Conservation (phyloP, 2,888 invertebrate genomes). For the Epirrhoe tristata region DNA sequence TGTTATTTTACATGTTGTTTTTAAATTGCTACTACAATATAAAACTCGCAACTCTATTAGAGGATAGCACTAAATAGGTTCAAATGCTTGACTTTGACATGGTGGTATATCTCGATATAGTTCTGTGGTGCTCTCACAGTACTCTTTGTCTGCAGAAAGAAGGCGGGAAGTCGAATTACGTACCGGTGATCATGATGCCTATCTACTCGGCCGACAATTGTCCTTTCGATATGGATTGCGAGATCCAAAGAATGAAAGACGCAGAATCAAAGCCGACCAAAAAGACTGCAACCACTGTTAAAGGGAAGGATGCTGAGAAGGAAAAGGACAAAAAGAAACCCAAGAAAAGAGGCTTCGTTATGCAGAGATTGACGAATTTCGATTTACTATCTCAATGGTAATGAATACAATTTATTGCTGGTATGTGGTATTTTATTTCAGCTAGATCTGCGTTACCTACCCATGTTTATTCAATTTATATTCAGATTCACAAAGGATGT, state of each 20-base stretch:
- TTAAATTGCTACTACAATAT: too few relatives aligned
- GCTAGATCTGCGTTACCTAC: too few relatives aligned
- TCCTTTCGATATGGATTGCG: constrained; percentile 74
- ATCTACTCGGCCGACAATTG: constrained; percentile 70
- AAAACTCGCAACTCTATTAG: too few relatives aligned
- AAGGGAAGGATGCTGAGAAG: constrained; percentile 50
- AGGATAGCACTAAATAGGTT: too few relatives aligned
- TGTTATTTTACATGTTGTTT: too few relatives aligned
- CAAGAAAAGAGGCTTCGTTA: constrained; percentile 67
- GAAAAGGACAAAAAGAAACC: constrained; percentile 61
- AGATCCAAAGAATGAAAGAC: constrained; percentile 64
- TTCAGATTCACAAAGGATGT: too few relatives aligned
- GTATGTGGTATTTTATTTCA: not conserved
- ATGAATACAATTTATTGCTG: constrained; percentile 1
- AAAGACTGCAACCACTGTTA: constrained; percentile 45
- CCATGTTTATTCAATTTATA: too few relatives aligned
- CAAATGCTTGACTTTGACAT: too few relatives aligned
- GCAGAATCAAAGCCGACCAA: constrained; percentile 53
- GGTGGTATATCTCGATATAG: too few relatives aligned
- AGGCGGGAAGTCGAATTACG: constrained; percentile 60
- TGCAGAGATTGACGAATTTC: constrained; percentile 74
- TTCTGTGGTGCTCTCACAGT: not conserved
- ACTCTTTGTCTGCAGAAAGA: constrained; percentile 48
- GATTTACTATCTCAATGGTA: constrained; percentile 77
- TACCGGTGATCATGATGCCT: constrained; percentile 79